Evolutionary conservation across 2,797 vertebrate species (phyloP), one percentile per base, ranked within the genome.

Genomic region (Passerculus sandwichensis): DNA sequence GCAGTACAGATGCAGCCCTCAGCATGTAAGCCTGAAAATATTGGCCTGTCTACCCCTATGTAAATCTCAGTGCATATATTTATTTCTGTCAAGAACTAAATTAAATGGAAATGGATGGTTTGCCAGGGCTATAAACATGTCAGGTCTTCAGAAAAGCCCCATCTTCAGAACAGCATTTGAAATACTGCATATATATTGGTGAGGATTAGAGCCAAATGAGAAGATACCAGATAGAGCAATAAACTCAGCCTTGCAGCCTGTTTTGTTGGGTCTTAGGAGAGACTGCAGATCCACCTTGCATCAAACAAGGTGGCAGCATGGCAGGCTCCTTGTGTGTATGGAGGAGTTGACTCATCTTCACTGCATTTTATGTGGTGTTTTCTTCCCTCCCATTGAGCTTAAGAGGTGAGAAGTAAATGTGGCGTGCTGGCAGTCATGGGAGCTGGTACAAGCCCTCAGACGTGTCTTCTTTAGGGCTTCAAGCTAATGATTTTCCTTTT

Each of bases 81-180:
- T 94, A 82, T 93, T 91, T 91, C 80, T 94, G 91, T 91, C 77
- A 85, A 88, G 90, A 93, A 89, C 88, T 91, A 95, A 95, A 94
- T 96, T 96, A 94, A 96, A 95, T 87, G 91, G 94, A 90, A 96
- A 91, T 89, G 85, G 71, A 88, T 94, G 57, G 88, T 69, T 97
- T 95, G 94, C 95, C 86, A 93, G 83, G 61, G n/a, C 86, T 93
- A 85, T 96, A 95, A 96, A 97, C 96, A 91, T 42, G 83, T 94
- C 93, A 94, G 79, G 81, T 57, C 69, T 91, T 90, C 88, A 25
- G 54, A 91, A 91, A 88, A 91, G 77, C 38, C 34, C 34, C 32
- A 69, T 91, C 85, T 94, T 90, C 85, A 88, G 85, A 93, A 82
- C 27, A 94, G 59, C 71, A 42, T 93, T 94, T 96, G 94, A 96